Percentiles rank a stretch among this genome's conserved stretches.
These are phyloP conservation scores for Drosophila niveifrons DNA, from an alignment of 2,888 invertebrate species.

Conservation along the genomic window DNA sequence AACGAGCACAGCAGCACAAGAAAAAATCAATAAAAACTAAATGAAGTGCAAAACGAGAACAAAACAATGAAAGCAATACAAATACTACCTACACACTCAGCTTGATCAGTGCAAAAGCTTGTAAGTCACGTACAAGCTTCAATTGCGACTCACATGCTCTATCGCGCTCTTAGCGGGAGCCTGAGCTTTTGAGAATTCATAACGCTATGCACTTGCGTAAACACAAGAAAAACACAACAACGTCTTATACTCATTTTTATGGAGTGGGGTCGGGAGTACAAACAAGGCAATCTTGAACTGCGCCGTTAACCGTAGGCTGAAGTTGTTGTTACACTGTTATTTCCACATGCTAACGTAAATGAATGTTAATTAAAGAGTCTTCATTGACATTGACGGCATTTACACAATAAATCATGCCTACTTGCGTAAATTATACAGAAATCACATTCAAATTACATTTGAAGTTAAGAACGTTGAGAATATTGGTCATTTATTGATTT, in stretches of 20 bases:
- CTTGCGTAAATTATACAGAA: slow-evolving; percentile 6
- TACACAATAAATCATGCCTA: neutral
- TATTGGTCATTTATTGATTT: slow-evolving; percentile 72
- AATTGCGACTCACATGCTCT: slow-evolving; percentile 8
- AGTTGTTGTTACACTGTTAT: slow-evolving; percentile 21
- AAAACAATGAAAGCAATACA: slow-evolving; percentile 22
- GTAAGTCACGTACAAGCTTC: slow-evolving; percentile 24
- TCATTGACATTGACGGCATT: slow-evolving; percentile 49
- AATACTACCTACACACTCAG: neutral
- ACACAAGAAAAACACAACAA: slow-evolving; percentile 18
- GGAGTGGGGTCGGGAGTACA: slow-evolving; percentile 2
- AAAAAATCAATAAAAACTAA: slow-evolving; percentile 60
- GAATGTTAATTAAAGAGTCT: slow-evolving; percentile 51
- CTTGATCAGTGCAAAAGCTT: slow-evolving; percentile 41
- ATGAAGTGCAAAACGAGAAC: slow-evolving; percentile 49
- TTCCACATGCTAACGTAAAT: slow-evolving; percentile 39
- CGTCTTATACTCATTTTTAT: slow-evolving; percentile 28
- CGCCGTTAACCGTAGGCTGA: slow-evolving; percentile 33
- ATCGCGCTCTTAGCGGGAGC: neutral
- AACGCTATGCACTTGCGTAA: slow-evolving; percentile 32
- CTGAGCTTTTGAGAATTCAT: slow-evolving; percentile 29
- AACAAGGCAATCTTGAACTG: slow-evolving; percentile 32
- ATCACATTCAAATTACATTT: slow-evolving; percentile 10
- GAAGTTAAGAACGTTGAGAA: slow-evolving; percentile 19
- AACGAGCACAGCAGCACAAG: slow-evolving; percentile 18